Evolutionary conservation across 2,888 invertebrate genomes (phyloP).

Genomic region (Stomorhina lunata): DNA sequence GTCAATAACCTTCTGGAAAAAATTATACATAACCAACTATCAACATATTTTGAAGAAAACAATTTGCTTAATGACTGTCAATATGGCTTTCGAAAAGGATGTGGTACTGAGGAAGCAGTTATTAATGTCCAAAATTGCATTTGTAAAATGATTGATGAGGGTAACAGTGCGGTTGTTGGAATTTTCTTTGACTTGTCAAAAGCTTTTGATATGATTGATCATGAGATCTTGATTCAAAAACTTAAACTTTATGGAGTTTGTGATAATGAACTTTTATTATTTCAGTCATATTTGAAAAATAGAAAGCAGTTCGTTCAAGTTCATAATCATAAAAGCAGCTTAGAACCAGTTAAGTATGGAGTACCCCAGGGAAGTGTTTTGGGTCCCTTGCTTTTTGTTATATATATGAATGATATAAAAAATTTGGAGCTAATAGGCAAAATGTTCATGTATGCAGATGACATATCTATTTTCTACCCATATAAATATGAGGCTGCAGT

Average conservation of each 20-base stretch:
- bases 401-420: not conserved
- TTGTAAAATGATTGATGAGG: not conserved
- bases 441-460: slow-evolving; percentile 1
- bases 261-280: not conserved
- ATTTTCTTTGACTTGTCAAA: slow-evolving; percentile 5
- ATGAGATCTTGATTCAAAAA: not conserved
- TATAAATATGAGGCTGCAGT: not conserved
- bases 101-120: slow-evolving; percentile 1
- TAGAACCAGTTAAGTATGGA: not conserved
- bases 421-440: not conserved
- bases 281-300: not conserved
- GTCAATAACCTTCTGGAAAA: not conserved
- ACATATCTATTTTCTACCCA: not conserved
- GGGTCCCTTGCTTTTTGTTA: not conserved
- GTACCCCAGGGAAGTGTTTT: not conserved
- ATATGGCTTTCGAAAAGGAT: slow-evolving; percentile 1
- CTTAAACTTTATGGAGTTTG: not conserved
- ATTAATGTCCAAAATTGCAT: not conserved
- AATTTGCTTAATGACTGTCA: slow-evolving; percentile 3
- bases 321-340: not conserved
- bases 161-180: not conserved
- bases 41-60: not conserved
- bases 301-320: not conserved
- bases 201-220: slow-evolving; percentile 5
- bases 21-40: not conserved